Percentiles rank a stretch among this genome's conserved stretches.
phyloP scores from a whole-genome alignment of 92 coral and sea anemone genomes.

The Parazoanthus swiftii region DNA sequence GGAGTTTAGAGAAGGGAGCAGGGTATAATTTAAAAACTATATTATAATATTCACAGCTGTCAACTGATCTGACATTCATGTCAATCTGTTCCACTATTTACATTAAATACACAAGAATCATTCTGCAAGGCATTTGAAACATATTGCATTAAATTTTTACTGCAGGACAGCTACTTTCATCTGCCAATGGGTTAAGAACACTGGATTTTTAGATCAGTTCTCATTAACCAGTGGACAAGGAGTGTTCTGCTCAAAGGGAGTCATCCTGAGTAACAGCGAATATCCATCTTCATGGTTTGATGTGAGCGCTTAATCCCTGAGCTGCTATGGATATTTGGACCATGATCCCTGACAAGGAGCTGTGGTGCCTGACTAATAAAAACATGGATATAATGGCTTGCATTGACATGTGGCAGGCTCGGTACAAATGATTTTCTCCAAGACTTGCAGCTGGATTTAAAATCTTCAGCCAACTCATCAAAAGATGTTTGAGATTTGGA shows the following conservation, averaged over 20 bases:
- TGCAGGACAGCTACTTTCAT: background rate
- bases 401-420: background rate
- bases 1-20: conserved; percentile 9
- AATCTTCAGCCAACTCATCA: conserved; percentile 14
- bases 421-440: background rate
- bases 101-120: background rate
- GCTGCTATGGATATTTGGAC: conserved; percentile 8
- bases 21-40: no score
- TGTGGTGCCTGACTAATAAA: background rate
- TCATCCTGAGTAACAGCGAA: background rate
- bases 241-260: conserved; percentile 5
- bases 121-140: conserved; percentile 4
- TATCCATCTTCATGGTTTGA: conserved; percentile 14
- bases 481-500: conserved; percentile 12
- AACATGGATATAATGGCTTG: background rate
- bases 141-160: conserved; percentile 4
- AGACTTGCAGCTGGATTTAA: background rate
- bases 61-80: background rate
- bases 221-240: conserved; percentile 13
- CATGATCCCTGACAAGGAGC: conserved; percentile 15
- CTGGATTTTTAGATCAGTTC: background rate
- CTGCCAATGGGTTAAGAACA: background rate
- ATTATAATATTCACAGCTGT: conserved; percentile 7
- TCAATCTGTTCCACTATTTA: conserved; percentile 1
- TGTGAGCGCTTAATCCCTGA: conserved; percentile 3